phyloP scores from a whole-genome alignment of 2,113 vertebrate species.

The Ageneiosus marmoratus region DNA sequence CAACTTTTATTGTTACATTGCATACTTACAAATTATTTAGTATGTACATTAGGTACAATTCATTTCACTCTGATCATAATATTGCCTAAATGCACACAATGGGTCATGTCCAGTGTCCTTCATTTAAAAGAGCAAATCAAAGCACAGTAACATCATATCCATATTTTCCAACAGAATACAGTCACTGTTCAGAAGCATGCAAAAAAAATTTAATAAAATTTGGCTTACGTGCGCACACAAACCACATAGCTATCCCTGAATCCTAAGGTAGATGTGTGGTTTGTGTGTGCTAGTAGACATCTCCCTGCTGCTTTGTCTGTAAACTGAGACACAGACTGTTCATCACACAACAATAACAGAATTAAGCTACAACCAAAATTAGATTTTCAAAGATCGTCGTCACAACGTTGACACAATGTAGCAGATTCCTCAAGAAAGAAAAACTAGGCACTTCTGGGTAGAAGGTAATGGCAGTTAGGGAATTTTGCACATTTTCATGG shows the following conservation, averaged over 20 bases:
- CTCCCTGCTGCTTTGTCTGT: constrained; percentile 18
- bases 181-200: constrained; percentile 8
- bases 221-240: constrained; percentile 34
- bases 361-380: constrained; percentile 38
- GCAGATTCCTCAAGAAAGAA: constrained; percentile 34
- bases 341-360: neutral
- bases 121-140: constrained; percentile 39
- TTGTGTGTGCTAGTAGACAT: constrained; percentile 8
- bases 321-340: constrained; percentile 29
- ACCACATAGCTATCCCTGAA: constrained; percentile 6
- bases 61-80: constrained; percentile 51
- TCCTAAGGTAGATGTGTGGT: neutral
- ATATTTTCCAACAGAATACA: constrained; percentile 19
- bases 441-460: constrained; percentile 66
- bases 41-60: constrained; percentile 69
- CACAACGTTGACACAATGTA: constrained; percentile 21
- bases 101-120: constrained; percentile 62
- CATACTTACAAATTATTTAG: constrained; percentile 60
- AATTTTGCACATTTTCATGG: constrained; percentile 36
- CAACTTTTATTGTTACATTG: constrained; percentile 61
- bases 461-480: constrained; percentile 56
- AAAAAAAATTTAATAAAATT: constrained; percentile 36
- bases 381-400: constrained; percentile 43
- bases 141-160: neutral
- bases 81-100: constrained; percentile 43